Conservation (phyloP, 2,888 invertebrate genomes). For the Macropis europaea region DNA sequence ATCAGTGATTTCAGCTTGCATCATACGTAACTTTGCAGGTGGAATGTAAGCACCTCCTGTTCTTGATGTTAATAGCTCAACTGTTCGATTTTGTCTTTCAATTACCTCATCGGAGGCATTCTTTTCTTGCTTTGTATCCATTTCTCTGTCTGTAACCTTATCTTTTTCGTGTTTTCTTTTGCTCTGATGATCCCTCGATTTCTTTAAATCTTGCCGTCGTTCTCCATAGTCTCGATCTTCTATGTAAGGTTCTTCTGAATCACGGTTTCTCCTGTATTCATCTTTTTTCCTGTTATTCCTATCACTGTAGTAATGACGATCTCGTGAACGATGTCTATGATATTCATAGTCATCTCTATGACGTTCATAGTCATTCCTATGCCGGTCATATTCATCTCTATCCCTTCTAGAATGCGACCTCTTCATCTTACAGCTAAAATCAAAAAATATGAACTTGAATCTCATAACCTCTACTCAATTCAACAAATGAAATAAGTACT, state of each 20-base stretch:
- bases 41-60: conserved; percentile 99
- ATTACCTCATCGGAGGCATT: conserved; percentile 27
- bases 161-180: conserved; percentile 18
- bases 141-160: conserved; percentile 23
- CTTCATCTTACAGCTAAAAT: conserved; percentile 40
- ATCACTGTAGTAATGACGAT: conserved; percentile 13
- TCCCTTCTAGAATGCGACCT: conserved; percentile 46
- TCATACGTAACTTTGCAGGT: conserved; percentile 95
- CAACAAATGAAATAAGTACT: background rate
- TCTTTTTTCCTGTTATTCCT: conserved; percentile 7
- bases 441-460: background rate
- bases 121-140: conserved; percentile 22
- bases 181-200: conserved; percentile 21
- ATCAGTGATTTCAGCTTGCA: conserved; percentile 98
- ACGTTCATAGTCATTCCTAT: conserved; percentile 23
- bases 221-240: conserved; percentile 66
- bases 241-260: conserved; percentile 33
- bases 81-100: conserved; percentile 79
- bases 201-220: background rate
- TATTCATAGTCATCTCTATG: conserved; percentile 25
- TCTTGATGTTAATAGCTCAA: conserved; percentile 88
- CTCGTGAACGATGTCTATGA: conserved; percentile 13
- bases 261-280: conserved; percentile 8
- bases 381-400: conserved; percentile 8
- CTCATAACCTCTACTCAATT: background rate